These are phyloP conservation scores for Otolemur garnettii DNA, from an alignment of 2,113 vertebrate genomes.

Conservation along the genomic window DNA sequence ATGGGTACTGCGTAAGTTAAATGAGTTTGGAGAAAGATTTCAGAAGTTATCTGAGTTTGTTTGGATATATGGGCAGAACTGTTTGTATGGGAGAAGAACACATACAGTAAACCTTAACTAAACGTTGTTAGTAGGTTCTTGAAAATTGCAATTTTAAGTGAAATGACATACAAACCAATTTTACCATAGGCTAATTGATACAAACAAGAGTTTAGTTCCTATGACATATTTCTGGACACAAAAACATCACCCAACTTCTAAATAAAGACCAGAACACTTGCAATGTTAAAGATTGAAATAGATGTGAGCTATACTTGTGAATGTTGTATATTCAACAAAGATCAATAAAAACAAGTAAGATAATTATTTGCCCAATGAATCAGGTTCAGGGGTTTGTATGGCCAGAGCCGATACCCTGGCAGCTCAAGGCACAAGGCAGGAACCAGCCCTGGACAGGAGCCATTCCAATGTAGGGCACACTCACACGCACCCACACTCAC, in stretches of 20 bases:
- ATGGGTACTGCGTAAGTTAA: neutral
- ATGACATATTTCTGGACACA: neutral
- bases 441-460: neutral
- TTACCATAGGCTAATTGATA: neutral
- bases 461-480: neutral
- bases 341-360: neutral
- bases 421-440: neutral
- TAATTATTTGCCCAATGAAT: neutral
- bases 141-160: neutral
- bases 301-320: neutral
- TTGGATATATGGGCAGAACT: neutral
- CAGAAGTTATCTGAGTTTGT: neutral
- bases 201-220: neutral
- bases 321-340: neutral
- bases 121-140: neutral
- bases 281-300: neutral
- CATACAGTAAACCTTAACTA: neutral
- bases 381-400: neutral
- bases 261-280: neutral
- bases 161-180: neutral
- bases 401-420: neutral
- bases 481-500: neutral
- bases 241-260: neutral
- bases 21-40: neutral
- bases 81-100: neutral